A percentile compares a stretch with the other conserved stretches of the same genome.
Conservation (phyloP, 2,888 invertebrate genomes). For the Spodoptera picta region DNA sequence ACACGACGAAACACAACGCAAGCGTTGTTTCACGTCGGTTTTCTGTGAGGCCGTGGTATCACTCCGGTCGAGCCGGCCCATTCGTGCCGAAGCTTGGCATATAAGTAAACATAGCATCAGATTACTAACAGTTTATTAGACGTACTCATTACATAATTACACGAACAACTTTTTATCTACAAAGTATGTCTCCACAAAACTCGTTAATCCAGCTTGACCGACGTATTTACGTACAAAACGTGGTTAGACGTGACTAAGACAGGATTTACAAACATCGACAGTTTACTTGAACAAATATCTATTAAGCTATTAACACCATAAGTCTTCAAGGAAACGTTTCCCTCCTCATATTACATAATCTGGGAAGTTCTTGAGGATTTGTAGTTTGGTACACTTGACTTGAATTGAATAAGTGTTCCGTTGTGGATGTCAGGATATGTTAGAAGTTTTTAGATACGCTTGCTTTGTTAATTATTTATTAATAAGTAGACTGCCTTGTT, state of each 20-base stretch:
- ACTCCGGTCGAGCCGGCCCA: no score
- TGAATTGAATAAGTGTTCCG: no score
- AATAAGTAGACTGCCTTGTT: no score
- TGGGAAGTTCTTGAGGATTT: constrained; percentile 18
- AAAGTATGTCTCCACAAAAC: constrained; percentile 32
- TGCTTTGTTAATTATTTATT: no score
- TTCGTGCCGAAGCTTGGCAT: neutral
- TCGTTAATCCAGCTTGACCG: constrained; percentile 39
- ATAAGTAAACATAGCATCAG: neutral
- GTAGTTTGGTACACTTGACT: no score
- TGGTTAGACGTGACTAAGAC: constrained; percentile 19
- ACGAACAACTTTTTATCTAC: constrained; percentile 29
- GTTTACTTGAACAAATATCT: constrained; percentile 46
- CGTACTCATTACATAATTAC: constrained; percentile 33
- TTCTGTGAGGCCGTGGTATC: no score
- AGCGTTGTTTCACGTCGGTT: no score
- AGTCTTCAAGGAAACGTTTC: constrained; percentile 32
- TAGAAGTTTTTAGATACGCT: no score
- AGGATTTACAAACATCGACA: constrained; percentile 39
- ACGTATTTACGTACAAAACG: constrained; percentile 45
- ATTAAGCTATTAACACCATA: constrained; percentile 30
- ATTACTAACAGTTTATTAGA: constrained; percentile 8
- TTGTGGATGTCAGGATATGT: no score
- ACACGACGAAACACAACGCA: no score
- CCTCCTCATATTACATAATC: constrained; percentile 40